Percentiles rank a stretch among this genome's conserved stretches.
phyloP scores from a whole-genome alignment of 2,888 invertebrate species.

The Dastarcus helophoroides region DNA sequence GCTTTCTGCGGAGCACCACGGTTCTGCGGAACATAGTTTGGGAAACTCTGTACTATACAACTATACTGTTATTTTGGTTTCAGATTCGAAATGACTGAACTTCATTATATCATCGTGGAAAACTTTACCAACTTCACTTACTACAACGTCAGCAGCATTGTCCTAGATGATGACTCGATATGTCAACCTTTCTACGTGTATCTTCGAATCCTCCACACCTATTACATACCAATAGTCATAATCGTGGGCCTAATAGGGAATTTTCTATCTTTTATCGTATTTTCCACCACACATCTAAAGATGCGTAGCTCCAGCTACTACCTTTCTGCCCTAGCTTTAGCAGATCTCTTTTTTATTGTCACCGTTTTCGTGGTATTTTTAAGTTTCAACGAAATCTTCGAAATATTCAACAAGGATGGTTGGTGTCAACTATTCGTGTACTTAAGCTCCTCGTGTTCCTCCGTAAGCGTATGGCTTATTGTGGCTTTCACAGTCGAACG shows the following conservation, averaged over 20 bases:
- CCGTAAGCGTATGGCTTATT: conserved; percentile 56
- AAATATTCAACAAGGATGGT: conserved; percentile 42
- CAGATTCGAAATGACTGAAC: too few relatives aligned
- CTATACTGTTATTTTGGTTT: too few relatives aligned
- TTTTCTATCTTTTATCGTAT: conserved; percentile 46
- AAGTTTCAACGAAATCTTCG: conserved; percentile 38
- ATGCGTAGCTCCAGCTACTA: conserved; percentile 53
- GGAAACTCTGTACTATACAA: too few relatives aligned
- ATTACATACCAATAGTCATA: conserved; percentile 49
- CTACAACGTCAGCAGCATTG: too few relatives aligned
- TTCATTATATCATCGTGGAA: too few relatives aligned
- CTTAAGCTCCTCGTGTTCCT: conserved; percentile 40
- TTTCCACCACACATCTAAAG: conserved; percentile 47
- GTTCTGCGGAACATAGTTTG: too few relatives aligned
- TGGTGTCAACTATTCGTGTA: conserved; percentile 41
- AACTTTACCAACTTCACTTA: too few relatives aligned
- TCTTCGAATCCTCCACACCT: conserved; percentile 40
- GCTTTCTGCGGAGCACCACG: too few relatives aligned
- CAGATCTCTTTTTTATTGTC: conserved; percentile 48
- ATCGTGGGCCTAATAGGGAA: conserved; percentile 49
- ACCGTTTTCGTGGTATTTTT: conserved; percentile 44
- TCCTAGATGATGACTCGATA: too few relatives aligned
- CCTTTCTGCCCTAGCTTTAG: conserved; percentile 47
- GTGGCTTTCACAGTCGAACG: conserved; percentile 59
- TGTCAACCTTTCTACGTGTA: conserved; percentile 28